phyloP scores from a whole-genome alignment of 2,888 invertebrate species.

The Metopia argyrocephala region DNA sequence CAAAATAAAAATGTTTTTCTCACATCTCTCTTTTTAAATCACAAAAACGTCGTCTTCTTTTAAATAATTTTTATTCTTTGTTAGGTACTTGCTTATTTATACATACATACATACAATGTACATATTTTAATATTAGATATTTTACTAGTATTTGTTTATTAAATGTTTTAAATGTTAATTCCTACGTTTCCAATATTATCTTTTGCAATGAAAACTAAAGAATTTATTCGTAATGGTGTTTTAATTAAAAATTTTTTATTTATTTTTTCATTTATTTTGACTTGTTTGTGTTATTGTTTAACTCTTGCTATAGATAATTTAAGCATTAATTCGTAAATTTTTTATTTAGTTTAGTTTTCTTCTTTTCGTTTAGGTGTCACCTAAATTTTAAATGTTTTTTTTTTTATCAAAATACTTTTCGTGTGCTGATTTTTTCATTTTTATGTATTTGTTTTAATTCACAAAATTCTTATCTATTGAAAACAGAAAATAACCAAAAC shows the following conservation, averaged over 20 bases:
- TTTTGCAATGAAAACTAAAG: not conserved
- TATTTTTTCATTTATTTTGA: not conserved
- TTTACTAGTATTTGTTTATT: not conserved
- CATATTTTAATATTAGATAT: not conserved
- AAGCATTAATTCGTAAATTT: constrained; percentile 33
- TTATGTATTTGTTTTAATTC: constrained; percentile 28
- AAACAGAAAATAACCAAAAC: constrained; percentile 1
- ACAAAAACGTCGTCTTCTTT: constrained; percentile 19
- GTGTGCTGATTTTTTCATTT: constrained; percentile 27
- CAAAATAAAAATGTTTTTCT: too few species aligned
- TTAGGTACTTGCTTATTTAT: too few species aligned
- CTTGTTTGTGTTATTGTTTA: constrained; percentile 12
- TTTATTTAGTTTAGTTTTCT: constrained; percentile 5
- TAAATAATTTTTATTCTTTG: constrained; percentile 27
- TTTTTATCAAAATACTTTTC: constrained; percentile 36
- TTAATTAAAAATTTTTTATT: constrained; percentile 44
- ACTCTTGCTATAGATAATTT: constrained; percentile 36
- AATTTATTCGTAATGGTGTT: constrained; percentile 15
- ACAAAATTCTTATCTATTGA: constrained; percentile 55
- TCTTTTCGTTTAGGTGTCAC: constrained; percentile 15
- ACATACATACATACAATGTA: too few species aligned
- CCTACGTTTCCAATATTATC: not conserved
- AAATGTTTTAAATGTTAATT: not conserved
- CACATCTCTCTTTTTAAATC: not conserved
- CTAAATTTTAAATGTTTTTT: constrained; percentile 23